A percentile compares a stretch with the other conserved stretches of the same genome.
phyloP scores from a whole-genome alignment of 2,888 invertebrate species.

The Bursaphelenchus okinawaensis region DNA sequence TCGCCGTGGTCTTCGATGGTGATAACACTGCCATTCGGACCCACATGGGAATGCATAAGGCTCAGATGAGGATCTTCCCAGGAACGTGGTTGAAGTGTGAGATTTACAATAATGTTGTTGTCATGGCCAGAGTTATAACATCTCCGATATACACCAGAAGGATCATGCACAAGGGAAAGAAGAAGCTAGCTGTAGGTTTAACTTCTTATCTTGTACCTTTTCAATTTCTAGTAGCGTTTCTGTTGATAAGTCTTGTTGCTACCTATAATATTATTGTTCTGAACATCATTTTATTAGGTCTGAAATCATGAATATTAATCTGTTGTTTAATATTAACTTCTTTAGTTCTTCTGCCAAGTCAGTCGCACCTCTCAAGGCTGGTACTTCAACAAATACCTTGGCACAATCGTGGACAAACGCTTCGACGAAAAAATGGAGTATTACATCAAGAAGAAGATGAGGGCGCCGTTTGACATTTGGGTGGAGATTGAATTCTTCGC shows the following conservation, averaged over 20 bases:
- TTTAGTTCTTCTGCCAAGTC: not conserved
- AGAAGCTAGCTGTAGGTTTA: not conserved
- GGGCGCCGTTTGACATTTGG: not conserved
- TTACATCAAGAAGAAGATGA: not conserved
- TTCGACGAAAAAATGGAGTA: not conserved
- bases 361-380: not conserved
- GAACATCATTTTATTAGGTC: no score
- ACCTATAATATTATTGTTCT: no score
- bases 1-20: not conserved
- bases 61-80: not conserved
- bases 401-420: not conserved
- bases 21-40: not conserved
- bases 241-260: no score
- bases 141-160: not conserved
- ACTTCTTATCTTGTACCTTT: no score
- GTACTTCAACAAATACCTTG: not conserved
- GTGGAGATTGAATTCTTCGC: not conserved
- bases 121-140: not conserved
- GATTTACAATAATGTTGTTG: not conserved
- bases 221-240: no score
- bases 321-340: not conserved
- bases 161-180: not conserved
- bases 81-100: not conserved
- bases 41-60: not conserved
- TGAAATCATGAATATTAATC: no score